Evolutionary conservation across 2,797 vertebrate genomes (phyloP).

Genomic region (Chaetodon trifasciatus): DNA sequence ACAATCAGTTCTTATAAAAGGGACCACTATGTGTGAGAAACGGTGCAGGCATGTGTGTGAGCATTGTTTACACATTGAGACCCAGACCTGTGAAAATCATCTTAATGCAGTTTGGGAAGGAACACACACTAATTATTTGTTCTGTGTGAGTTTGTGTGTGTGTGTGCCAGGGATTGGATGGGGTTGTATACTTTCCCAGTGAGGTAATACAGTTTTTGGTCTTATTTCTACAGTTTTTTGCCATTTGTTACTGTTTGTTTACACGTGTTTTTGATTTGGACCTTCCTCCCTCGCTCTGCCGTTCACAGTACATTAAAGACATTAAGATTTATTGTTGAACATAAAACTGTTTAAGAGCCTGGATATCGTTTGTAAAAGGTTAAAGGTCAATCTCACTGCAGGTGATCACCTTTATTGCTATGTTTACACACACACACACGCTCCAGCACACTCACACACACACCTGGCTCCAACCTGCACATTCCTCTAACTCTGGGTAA

Average conservation of each 20-base stretch:
- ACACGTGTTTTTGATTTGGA: conserved; percentile 67
- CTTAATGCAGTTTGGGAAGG: conserved; percentile 8
- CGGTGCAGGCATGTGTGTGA: neutral
- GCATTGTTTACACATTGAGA: conserved; percentile 16
- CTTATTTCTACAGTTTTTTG: conserved; percentile 5
- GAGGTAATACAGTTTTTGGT: conserved; percentile 25
- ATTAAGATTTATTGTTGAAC: conserved; percentile 37
- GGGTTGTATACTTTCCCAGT: conserved; percentile 29
- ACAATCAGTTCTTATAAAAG: neutral
- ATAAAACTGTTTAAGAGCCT: conserved; percentile 44
- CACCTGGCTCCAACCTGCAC: conserved; percentile 64
- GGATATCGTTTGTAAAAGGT: conserved; percentile 48
- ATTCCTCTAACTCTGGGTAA: conserved; percentile 76
- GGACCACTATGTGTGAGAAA: conserved; percentile 2
- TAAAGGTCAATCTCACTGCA: conserved; percentile 59
- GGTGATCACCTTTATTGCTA: conserved; percentile 59
- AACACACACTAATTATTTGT: conserved; percentile 9
- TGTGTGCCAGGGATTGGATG: neutral
- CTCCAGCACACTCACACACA: conserved; percentile 39
- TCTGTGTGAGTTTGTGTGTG: neutral
- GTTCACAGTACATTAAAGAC: conserved; percentile 47
- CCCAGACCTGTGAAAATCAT: conserved; percentile 20
- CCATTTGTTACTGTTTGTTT: conserved; percentile 40
- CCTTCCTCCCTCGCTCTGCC: conserved; percentile 13
- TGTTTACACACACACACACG: conserved; percentile 43